A percentile compares a stretch with the other conserved stretches of the same genome.
phyloP scores from a whole-genome alignment of 2,113 vertebrate genomes.

The Oxyura jamaicensis region DNA sequence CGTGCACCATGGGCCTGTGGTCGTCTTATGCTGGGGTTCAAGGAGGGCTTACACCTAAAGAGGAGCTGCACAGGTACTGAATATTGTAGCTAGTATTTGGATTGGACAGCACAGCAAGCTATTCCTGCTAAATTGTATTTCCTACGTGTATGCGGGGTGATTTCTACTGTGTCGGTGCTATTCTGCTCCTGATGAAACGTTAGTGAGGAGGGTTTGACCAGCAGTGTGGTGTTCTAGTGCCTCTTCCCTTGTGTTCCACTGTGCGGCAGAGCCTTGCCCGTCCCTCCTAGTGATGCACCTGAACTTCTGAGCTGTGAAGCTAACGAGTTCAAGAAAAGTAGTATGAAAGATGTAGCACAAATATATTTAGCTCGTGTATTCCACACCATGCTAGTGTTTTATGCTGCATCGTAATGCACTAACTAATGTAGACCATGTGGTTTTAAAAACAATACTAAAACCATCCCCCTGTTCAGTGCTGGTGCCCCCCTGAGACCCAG shows the following conservation, averaged over 20 bases:
- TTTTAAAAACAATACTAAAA: neutral
- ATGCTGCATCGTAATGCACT: neutral
- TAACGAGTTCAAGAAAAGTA: neutral
- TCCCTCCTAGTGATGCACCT: neutral
- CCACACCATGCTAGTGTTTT: neutral
- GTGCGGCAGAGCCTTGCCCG: neutral
- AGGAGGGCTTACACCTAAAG: neutral
- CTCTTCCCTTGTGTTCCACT: neutral
- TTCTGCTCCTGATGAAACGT: neutral
- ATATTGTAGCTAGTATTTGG: fast-evolving
- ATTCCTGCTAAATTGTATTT: neutral
- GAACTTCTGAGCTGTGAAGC: neutral
- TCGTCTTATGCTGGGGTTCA: neutral
- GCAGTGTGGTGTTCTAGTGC: too few relatives aligned
- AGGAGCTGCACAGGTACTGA: fast-evolving
- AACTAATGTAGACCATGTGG: fast-evolving
- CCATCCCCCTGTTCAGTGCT: neutral
- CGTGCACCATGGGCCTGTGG: neutral
- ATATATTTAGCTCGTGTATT: neutral
- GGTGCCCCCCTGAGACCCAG: neutral
- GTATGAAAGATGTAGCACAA: neutral
- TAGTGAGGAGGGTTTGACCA: neutral
- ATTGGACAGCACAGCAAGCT: too few relatives aligned
- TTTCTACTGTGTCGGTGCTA: neutral
- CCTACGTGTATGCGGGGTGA: fast-evolving